phyloP scores from a whole-genome alignment of 1,140 invertebrate genomes.

The Drosophila serrata region DNA sequence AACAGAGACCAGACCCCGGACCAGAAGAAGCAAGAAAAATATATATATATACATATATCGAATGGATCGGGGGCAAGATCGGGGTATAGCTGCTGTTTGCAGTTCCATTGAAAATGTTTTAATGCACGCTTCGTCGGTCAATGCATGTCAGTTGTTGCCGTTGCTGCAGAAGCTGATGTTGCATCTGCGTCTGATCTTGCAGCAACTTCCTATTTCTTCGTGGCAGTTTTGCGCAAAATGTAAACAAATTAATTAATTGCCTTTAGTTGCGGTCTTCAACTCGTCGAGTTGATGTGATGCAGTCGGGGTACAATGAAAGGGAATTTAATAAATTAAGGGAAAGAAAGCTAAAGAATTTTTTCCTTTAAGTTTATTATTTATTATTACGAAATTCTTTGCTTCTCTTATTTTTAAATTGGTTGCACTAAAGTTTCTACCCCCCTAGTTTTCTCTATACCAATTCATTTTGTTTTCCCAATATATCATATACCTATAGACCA shows the following conservation, averaged over 20 bases:
- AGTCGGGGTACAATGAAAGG: slow-evolving; percentile 15
- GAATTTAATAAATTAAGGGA: slow-evolving; percentile 9
- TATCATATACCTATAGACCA: not conserved
- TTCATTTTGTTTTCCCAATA: not conserved
- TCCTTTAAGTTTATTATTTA: too few relatives aligned
- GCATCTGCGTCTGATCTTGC: slow-evolving; percentile 81
- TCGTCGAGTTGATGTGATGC: slow-evolving; percentile 29
- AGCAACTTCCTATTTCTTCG: slow-evolving; percentile 79
- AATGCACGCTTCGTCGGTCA: slow-evolving; percentile 81
- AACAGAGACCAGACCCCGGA: slow-evolving; percentile 51
- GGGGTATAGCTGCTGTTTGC: slow-evolving; percentile 60
- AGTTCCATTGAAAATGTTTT: slow-evolving; percentile 83
- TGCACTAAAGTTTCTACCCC: too few relatives aligned
- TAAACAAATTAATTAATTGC: slow-evolving; percentile 84
- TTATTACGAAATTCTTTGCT: too few relatives aligned
- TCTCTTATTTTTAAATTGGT: too few relatives aligned
- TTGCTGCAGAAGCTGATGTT: slow-evolving; percentile 57
- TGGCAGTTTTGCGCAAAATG: slow-evolving; percentile 73
- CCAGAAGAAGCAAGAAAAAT: slow-evolving; percentile 14
- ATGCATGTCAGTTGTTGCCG: slow-evolving; percentile 76
- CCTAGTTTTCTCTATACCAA: not conserved
- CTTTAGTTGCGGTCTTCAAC: slow-evolving; percentile 69
- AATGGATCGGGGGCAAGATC: slow-evolving; percentile 18
- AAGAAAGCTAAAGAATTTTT: not conserved
- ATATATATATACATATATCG: too few relatives aligned